Percentiles rank a stretch among this genome's conserved stretches.
Conservation (phyloP, 1,140 invertebrate species). For the Zaprionus nigranus region DNA sequence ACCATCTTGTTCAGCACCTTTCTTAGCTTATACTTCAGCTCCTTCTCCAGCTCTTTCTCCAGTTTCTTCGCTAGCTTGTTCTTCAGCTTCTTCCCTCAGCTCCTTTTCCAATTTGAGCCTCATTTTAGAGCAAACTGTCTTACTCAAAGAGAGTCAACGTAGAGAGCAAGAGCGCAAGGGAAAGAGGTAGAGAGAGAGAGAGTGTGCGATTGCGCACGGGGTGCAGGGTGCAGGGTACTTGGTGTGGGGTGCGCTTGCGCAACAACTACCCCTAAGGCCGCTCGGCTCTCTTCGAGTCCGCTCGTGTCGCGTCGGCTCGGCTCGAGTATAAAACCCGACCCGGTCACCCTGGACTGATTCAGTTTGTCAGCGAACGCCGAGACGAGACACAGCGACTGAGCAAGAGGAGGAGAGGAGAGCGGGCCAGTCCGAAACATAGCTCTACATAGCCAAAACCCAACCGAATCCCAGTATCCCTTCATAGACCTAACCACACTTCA, state of each 20-base stretch:
- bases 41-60: neutral
- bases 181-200: neutral
- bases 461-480: neutral
- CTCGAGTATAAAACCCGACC: constrained; percentile 62
- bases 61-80: neutral
- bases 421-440: constrained; percentile 14
- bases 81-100: neutral
- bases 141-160: neutral
- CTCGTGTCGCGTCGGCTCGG: constrained; percentile 1
- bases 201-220: constrained; percentile 18
- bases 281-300: constrained; percentile 38
- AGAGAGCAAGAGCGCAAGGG: neutral
- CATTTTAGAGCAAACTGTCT: neutral
- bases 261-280: constrained; percentile 52
- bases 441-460: constrained; percentile 12
- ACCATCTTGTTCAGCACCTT: no score
- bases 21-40: neutral
- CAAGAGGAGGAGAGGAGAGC: constrained; percentile 21
- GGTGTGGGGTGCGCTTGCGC: constrained; percentile 66
- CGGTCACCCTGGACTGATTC: constrained; percentile 55
- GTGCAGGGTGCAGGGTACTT: constrained; percentile 30
- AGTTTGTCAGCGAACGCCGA: constrained; percentile 83
- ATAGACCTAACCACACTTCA: neutral
- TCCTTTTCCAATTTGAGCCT: neutral
- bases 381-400: constrained; percentile 23